These are phyloP conservation scores for Anthopleura sola DNA, from an alignment of 64 coral and sea anemone species.

Conservation along the genomic window DNA sequence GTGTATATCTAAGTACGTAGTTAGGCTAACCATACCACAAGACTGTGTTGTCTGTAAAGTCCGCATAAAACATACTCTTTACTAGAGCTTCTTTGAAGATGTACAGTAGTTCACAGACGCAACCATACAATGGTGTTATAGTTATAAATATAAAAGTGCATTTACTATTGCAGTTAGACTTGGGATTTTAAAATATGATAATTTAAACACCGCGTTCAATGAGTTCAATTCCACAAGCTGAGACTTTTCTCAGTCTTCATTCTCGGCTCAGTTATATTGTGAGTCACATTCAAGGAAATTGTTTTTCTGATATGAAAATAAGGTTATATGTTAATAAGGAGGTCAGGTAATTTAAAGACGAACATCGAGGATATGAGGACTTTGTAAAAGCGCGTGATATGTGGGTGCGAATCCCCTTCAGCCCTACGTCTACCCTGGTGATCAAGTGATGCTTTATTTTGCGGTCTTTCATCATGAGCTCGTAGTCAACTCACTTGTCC, in stretches of 20 bases:
- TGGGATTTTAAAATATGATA: neutral
- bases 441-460: no score
- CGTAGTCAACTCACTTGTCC: no score
- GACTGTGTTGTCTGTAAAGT: neutral
- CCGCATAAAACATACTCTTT: neutral
- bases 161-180: neutral
- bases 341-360: neutral
- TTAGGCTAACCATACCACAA: neutral
- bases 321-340: neutral
- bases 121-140: conserved; percentile 2
- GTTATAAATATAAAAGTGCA: neutral
- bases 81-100: neutral
- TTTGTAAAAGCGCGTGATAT: neutral
- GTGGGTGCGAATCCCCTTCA: neutral
- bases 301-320: neutral
- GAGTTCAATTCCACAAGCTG: neutral
- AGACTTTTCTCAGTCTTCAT: no score
- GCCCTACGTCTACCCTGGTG: neutral
- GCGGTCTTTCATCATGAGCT: no score
- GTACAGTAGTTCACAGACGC: neutral
- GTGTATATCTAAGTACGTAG: neutral
- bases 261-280: no score
- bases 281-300: neutral
- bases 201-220: neutral
- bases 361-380: neutral